Percentiles rank a stretch among this genome's conserved stretches.
These are phyloP conservation scores for Apistogramma diplotaenia DNA, from an alignment of 2,113 vertebrate species.

Conservation along the genomic window DNA sequence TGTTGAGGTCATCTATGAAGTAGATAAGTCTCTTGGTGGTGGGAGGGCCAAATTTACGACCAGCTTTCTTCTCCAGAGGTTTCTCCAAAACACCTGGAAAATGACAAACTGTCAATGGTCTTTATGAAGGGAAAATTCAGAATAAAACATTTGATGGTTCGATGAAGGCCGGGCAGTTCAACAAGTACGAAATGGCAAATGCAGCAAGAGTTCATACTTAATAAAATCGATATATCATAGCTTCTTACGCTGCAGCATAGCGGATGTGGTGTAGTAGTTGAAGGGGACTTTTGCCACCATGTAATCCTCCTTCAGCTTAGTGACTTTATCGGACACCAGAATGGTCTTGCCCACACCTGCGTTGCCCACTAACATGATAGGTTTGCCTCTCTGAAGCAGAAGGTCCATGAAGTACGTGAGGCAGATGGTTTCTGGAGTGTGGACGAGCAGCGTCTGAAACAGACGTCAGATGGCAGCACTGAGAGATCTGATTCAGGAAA, in stretches of 20 bases:
- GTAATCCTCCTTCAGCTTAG: constrained; percentile 73
- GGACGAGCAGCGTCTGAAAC: constrained; percentile 69
- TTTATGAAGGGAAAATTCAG: background rate
- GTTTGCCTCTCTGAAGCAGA: constrained; percentile 73
- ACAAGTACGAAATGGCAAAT: background rate
- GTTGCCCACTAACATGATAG: constrained; percentile 73
- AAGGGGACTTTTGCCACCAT: constrained; percentile 73
- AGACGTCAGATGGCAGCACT: background rate
- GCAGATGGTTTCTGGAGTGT: constrained; percentile 69
- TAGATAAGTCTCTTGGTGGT: constrained; percentile 81
- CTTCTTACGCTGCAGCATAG: constrained; percentile 64
- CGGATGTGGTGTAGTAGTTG: constrained; percentile 73
- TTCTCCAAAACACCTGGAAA: constrained; percentile 79
- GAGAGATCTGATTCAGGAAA: background rate
- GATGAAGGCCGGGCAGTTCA: background rate
- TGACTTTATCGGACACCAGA: constrained; percentile 72
- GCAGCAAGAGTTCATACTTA: no score
- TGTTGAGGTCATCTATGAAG: constrained; percentile 83
- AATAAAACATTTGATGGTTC: background rate
- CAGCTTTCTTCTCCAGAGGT: constrained; percentile 80
- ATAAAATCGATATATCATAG: background rate
- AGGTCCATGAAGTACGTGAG: constrained; percentile 76
- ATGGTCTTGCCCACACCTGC: constrained; percentile 76
- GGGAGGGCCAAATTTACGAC: constrained; percentile 78
- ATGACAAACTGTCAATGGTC: background rate